phyloP scores from a whole-genome alignment of 2,113 vertebrate genomes.

The Muntiacus reevesi region DNA sequence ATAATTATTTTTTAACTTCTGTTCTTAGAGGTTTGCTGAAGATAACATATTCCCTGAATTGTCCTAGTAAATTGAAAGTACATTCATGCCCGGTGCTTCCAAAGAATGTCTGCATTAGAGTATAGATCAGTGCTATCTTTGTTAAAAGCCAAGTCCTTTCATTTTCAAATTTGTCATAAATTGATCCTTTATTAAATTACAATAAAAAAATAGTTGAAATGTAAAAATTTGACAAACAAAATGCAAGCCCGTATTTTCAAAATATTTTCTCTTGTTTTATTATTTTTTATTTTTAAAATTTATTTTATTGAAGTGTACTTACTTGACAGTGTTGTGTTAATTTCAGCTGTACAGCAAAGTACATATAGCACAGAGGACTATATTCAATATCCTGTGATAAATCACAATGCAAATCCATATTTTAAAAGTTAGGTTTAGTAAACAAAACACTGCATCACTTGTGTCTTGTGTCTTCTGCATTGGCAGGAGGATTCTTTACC shows the following conservation, averaged over 20 bases:
- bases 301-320: neutral
- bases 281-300: neutral
- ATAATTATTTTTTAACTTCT: neutral
- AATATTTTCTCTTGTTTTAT: neutral
- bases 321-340: neutral
- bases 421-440: neutral
- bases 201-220: neutral
- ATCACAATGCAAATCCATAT: neutral
- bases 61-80: neutral
- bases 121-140: neutral
- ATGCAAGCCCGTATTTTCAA: neutral
- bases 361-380: neutral
- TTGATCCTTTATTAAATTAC: neutral
- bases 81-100: rapidly evolving
- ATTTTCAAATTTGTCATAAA: neutral
- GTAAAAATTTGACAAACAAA: neutral
- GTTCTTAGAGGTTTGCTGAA: neutral
- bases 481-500: neutral
- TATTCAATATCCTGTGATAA: neutral
- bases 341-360: neutral
- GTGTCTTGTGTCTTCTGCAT: neutral
- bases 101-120: rapidly evolving
- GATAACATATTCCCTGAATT: neutral
- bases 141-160: neutral
- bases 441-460: neutral